Evolutionary conservation across 2,113 vertebrate genomes (phyloP), one percentile per base, ranked within the genome.

Genomic region (Phylloscopus whistleri): DNA sequence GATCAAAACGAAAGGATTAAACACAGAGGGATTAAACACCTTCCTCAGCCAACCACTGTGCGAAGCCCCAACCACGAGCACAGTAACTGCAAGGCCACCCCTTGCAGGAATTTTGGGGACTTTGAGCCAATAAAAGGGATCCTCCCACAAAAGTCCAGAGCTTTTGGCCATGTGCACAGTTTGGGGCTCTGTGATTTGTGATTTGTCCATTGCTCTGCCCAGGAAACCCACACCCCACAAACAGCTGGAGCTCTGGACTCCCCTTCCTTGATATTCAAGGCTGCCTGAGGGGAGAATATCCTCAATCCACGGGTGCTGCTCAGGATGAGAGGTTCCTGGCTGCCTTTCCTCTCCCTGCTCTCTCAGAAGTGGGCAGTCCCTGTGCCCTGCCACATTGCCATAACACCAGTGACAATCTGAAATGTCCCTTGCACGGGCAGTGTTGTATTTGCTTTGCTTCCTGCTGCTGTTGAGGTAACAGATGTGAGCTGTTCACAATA

Each of bases 401-500:
- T 46, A 35, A 72, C 75, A 59, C 74, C 80, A 48, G 6, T 9
- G 78, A 48, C 33, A 77, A 67, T 48, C 72, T 20, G 18, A 67
- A 81, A 43, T n/a, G 60, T 86, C 87, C 73, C 87, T 59, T 70
- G 92, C 59, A 70, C 12, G 7, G 48, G 80, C 77, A 12, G 11
- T 21, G 80, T 35, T 91, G 86, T 93, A 89, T 95, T 95, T 96
- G 87, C 87, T 95, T 90, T 90, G 67, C 95, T 69, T 79, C 70
- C 75, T 90, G 92, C 83, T 88, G 51, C 82, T 80, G 46, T 63
- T 81, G 80, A 90, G 70, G 79, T 84, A 87, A 93, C 94, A 93
- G 93, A 93, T 95, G 95, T 78, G 90, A 93, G 86, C 76, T 88
- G 89, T 21, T 93, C 96, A 92, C 94, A 95, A 94, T 84, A 92